phyloP scores from a whole-genome alignment of 1,140 invertebrate species.

The Aphidius gifuensis region DNA sequence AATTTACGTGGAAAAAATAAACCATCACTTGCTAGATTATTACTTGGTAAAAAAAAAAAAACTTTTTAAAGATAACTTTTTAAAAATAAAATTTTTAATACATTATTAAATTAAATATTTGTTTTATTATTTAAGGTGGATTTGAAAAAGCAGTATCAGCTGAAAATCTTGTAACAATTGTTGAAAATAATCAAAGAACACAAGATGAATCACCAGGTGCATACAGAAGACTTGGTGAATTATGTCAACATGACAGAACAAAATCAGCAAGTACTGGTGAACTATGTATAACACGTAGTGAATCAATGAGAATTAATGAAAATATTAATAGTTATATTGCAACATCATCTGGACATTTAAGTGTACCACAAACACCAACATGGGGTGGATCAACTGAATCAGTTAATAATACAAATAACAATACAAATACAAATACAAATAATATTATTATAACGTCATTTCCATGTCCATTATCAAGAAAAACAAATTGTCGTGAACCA shows the following conservation, averaged over 20 bases:
- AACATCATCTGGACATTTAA: slow-evolving; percentile 18
- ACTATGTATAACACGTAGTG: slow-evolving; percentile 26
- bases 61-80: too few relatives aligned
- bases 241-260: slow-evolving; percentile 33
- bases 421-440: slow-evolving; percentile 12
- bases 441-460: slow-evolving; percentile 16
- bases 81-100: too few relatives aligned
- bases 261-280: slow-evolving; percentile 52
- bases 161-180: slow-evolving; percentile 40
- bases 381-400: slow-evolving; percentile 49
- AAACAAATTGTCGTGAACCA: slow-evolving; percentile 34
- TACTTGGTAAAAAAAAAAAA: slow-evolving; percentile 12
- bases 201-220: slow-evolving; percentile 23
- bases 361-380: slow-evolving; percentile 30
- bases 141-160: slow-evolving; percentile 43
- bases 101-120: background rate
- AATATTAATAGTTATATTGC: slow-evolving; percentile 1
- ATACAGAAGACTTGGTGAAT: slow-evolving; percentile 19
- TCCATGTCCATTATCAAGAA: slow-evolving; percentile 37
- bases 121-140: slow-evolving; percentile 29
- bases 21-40: slow-evolving; percentile 13
- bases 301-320: slow-evolving; percentile 4
- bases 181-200: slow-evolving; percentile 17
- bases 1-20: slow-evolving; percentile 1
- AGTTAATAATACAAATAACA: slow-evolving; percentile 19